Evolutionary conservation across 2,797 vertebrate genomes (phyloP), one percentile per base, ranked within the genome.

Genomic region (Limnodromus scolopaceus): DNA sequence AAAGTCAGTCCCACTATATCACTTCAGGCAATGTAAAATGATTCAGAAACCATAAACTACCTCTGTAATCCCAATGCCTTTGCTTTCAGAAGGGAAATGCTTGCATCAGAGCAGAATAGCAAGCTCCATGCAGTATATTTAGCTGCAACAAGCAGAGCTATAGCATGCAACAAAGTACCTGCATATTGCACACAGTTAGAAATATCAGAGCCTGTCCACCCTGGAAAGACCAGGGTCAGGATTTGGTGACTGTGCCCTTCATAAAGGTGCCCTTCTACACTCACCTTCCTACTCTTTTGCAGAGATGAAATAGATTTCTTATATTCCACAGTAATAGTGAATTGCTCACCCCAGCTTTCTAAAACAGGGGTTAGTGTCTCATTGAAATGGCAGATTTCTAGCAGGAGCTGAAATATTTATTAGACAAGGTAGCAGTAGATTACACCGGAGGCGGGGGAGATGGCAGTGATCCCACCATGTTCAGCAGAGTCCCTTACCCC

Each of bases 111-210:
- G 76, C 7, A 3, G 78, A 46, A 46, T 51, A 72, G 58, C 12
- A 41, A 89, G 78, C 53, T 89, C 53, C 68, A 84, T 77, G 53
- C 55, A 85, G 84, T 23, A 86, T 30, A 79, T 74, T 75, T 75
- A 89, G 63, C 87, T 95, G 77, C 87, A 97, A 92, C 76, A 72
- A 92, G 80, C 76, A 80, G 25, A 70, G 49, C 57, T 83, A 41
- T 46, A 85, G 89, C 72, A 66, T 49, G 57, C 63, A 90, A 88
- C 60, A 10, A 91, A 91, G 81, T 78, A 77, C 78, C 54, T 39
- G 39, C 79, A 54, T 36, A 77, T 13, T 53, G 34, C 69, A 68
- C 48, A 15, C 48, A 15, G 34, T 32, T 20, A 60, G 39, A 96
- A 89, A 64, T 24, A 27, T 0, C 63, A 70, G 16, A 82, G 32